Conservation (phyloP, 2,888 invertebrate genomes). For the Itoplectis maculator region DNA sequence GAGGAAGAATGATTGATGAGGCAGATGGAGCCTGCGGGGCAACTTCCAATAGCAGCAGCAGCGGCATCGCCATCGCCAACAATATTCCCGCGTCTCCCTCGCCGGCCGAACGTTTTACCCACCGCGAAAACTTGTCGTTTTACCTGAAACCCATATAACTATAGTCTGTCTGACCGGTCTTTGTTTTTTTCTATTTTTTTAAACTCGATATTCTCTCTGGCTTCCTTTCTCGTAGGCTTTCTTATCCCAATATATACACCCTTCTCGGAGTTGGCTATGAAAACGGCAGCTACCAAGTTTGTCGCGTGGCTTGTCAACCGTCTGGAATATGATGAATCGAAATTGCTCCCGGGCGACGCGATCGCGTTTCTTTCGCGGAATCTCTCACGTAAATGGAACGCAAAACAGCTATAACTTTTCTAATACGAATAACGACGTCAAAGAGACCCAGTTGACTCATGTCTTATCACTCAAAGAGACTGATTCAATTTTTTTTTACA, state of each 20-base stretch:
- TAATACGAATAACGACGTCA: no score
- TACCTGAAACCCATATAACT: conserved; percentile 46
- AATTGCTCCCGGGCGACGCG: conserved; percentile 31
- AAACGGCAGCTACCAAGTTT: conserved; percentile 27
- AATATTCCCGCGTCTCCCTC: conserved; percentile 17
- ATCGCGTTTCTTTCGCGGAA: conserved; percentile 25
- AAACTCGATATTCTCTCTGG: conserved; percentile 54
- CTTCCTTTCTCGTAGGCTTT: conserved; percentile 33
- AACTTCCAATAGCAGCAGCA: conserved; percentile 47
- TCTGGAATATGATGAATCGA: conserved; percentile 66
- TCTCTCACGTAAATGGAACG: background rate
- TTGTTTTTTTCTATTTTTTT: conserved; percentile 16
- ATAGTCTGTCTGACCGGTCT: conserved; percentile 18
- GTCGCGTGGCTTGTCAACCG: conserved; percentile 63
- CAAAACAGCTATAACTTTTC: no score
- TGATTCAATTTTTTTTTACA: no score
- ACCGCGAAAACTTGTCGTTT: conserved; percentile 62
- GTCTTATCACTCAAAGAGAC: no score
- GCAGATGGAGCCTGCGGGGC: conserved; percentile 52
- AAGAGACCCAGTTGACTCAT: no score
- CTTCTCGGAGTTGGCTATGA: background rate
- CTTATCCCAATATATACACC: conserved; percentile 2
- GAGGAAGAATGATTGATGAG: conserved; percentile 69
- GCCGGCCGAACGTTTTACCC: conserved; percentile 39
- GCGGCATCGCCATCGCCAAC: no score